Evolutionary conservation across 2,888 invertebrate species (phyloP), one percentile per base, ranked within the genome.

Genomic region (Chouioia cunea): DNA sequence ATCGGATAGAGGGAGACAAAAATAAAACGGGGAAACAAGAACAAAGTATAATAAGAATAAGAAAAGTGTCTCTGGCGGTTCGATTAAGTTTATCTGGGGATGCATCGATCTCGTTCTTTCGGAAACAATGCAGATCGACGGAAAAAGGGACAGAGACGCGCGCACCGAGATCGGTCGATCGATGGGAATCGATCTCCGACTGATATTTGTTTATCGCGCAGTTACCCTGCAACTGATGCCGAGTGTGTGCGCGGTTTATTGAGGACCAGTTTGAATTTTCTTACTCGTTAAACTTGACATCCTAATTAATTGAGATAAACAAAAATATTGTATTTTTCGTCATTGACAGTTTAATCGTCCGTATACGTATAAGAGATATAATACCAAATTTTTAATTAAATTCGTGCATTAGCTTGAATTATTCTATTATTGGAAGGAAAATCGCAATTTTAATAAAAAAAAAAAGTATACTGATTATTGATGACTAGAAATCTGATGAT

Each of bases 101-200:
- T 69, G 68, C 46, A 72, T 72, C 72, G 65, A 72, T 68, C 68
- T 65, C 62, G 46, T 65, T 72, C 22, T 23, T 18, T 15, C 36
- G n/a, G 67, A 68, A 60, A 72, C 72, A 72, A 72, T 72, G 60
- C 68, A 58, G 58, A 69, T 73, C 66, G 73, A 69, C 69, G 69
- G 62, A 27, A 73, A 73, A 73, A 65, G 20, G 63, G 70, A 63
- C 70, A 58, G 66, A 57, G 54, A 65, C 69, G 48, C 27, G 53
- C 43, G 23, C 3, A 36, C 18, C 43, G 54, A 23, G 14, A 16
- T 18, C 16, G 16, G 18, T 16, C 56, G 65, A 73, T 69, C 63
- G 58, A 73, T 60, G 73, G 56, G 50, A 66, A 70, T 70, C 65
- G 63, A 69, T 58, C 65, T 50, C 18, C 18, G 18, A 27, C 36